phyloP scores from a whole-genome alignment of 2,113 vertebrate genomes.

The Otus sunia region DNA sequence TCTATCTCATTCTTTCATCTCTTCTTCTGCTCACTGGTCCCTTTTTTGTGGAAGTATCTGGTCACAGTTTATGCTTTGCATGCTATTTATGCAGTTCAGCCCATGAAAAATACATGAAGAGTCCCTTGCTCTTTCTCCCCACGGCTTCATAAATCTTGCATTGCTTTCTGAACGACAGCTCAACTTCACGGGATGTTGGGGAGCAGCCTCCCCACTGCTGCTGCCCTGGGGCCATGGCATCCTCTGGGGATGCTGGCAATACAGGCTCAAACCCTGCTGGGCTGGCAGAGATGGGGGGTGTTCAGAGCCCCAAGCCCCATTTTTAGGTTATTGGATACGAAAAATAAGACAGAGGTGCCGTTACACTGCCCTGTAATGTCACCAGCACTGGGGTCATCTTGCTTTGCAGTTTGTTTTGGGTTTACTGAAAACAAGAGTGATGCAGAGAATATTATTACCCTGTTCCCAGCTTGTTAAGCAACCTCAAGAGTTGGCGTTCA shows the following conservation, averaged over 20 bases:
- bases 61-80: slow-evolving; percentile 20
- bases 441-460: neutral
- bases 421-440: neutral
- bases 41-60: neutral
- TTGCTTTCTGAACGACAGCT: neutral
- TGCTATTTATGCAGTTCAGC: slow-evolving; percentile 13
- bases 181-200: neutral
- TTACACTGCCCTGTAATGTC: neutral
- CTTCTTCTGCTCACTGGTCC: neutral
- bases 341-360: neutral
- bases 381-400: neutral
- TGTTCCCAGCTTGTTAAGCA: neutral
- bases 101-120: slow-evolving; percentile 62
- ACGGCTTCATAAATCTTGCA: slow-evolving; percentile 57
- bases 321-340: neutral
- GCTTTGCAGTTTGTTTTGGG: neutral
- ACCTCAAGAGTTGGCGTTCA: neutral
- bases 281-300: neutral
- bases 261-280: neutral
- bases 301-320: neutral
- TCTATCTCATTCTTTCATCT: neutral
- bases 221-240: neutral
- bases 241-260: neutral
- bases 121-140: neutral
- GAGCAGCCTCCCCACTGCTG: neutral